These are phyloP conservation scores for Carcharodon carcharias DNA, from an alignment of 2,797 vertebrate species.

Conservation along the genomic window DNA sequence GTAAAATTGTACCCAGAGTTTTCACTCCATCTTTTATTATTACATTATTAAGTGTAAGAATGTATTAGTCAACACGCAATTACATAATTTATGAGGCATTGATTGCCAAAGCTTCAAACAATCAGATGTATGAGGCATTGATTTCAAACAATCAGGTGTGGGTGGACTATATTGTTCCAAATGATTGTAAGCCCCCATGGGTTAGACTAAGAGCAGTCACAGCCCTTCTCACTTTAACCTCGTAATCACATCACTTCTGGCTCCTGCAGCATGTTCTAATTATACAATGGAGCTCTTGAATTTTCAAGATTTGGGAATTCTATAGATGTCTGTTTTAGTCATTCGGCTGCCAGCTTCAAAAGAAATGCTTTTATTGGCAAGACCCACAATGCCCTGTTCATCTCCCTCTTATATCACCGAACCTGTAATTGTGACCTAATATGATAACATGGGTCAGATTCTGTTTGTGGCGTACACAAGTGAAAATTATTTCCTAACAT, in stretches of 20 bases:
- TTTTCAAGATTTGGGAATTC: neutral
- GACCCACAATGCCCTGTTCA: neutral
- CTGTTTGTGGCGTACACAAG: too few relatives aligned
- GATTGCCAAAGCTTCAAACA: conserved; percentile 2
- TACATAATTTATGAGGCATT: neutral
- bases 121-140: neutral
- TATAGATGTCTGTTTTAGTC: neutral
- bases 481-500: neutral
- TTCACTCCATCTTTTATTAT: neutral
- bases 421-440: neutral
- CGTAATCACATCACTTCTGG: neutral
- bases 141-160: too few relatives aligned
- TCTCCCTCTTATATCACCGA: neutral
- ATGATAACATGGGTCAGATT: too few relatives aligned
- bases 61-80: neutral
- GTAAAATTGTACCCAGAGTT: neutral
- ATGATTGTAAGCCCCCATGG: neutral
- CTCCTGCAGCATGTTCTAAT: neutral
- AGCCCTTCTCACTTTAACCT: neutral
- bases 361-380: neutral
- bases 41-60: neutral
- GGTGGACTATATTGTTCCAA: neutral
- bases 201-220: neutral
- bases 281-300: neutral
- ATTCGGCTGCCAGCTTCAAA: neutral